Base-by-base conservation (phyloP, 2,113 vertebrate genomes). In the Pyrgilauda ruficollis region DNA sequence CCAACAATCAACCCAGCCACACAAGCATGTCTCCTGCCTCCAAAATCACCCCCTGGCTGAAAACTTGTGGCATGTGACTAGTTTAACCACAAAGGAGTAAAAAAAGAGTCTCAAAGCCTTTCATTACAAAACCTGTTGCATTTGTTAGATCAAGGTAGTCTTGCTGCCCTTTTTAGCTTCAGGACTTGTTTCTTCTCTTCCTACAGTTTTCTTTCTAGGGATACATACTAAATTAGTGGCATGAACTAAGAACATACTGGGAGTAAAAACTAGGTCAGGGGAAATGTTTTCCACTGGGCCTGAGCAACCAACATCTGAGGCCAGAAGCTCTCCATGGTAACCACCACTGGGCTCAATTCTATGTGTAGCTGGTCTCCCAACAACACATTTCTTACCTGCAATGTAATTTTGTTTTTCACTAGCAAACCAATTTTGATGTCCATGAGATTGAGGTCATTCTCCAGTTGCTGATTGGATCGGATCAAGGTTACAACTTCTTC, bases 401-500 rank as follows among this genome's bases (percentile, higher is more conserved):
- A 49, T 0, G 99, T 99, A 92, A 99, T 99, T 97, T 99, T 99
- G 94, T 99, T 99, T 97, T 99, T 99, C 74, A 99, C 99, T 79
- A 99, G 98, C 75, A 99, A 98, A 27, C 99, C 99, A 11, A 99
- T 99, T 97, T 99, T 99, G 96, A 99, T 99, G 92, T 99, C 99
- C 99, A 99, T 99, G 95, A 99, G 98, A 95, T 99, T 99, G 84
- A 99, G 98, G 96, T 99, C 99, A 59, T 99, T 99, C 97, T 99
- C 99, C 96, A 99, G 98, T 91, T 99, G 99, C 95, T 99, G 99
- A 97, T 99, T 99, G 84, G 99, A 99, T 89, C 99, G 99, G 93
- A 99, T 99, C 93, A 99, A 98, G 78, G 99, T 99, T 87, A 99
- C 98, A 86, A 99, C 99, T 93, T 99, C 99, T 89, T 99, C 99